Evolutionary conservation across 2,797 vertebrate genomes (phyloP).

Genomic region (Semaprochilodus insignis): DNA sequence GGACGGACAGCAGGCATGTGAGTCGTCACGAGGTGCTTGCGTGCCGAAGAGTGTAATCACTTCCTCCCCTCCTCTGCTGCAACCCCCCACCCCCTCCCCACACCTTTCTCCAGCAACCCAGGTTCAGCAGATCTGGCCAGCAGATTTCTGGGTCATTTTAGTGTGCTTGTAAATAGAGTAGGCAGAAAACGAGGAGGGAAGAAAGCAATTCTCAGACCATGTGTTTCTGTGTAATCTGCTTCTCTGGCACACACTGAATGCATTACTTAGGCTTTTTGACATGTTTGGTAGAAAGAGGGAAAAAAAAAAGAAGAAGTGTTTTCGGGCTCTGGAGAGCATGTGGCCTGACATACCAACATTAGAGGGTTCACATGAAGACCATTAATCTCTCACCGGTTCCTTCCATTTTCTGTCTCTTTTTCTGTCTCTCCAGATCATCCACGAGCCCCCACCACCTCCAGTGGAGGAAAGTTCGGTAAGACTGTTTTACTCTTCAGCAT

Average conservation of each 20-base stretch:
- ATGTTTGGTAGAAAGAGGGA: conserved; percentile 46
- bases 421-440: conserved; percentile 86
- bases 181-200: conserved; percentile 35
- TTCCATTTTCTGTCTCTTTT: conserved; percentile 12
- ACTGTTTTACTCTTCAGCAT: not conserved
- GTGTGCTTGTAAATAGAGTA: conserved; percentile 61
- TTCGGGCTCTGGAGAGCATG: conserved; percentile 47
- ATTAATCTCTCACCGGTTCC: conserved; percentile 33
- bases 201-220: conserved; percentile 65
- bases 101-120: conserved; percentile 32
- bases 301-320: conserved; percentile 48
- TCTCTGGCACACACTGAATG: conserved; percentile 60
- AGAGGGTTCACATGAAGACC: conserved; percentile 32
- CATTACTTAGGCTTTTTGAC: conserved; percentile 53
- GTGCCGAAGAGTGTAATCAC: conserved; percentile 1
- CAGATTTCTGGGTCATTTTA: conserved; percentile 78
- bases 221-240: conserved; percentile 67
- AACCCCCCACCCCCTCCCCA: not conserved
- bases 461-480: conserved; percentile 95
- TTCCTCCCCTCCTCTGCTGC: not conserved
- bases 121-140: conserved; percentile 69
- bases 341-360: conserved; percentile 43
- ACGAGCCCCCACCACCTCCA: conserved; percentile 88
- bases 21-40: conserved; percentile 41
- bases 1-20: conserved; percentile 33